Base-by-base conservation (phyloP, 2,113 vertebrate species). In the Ia io region DNA sequence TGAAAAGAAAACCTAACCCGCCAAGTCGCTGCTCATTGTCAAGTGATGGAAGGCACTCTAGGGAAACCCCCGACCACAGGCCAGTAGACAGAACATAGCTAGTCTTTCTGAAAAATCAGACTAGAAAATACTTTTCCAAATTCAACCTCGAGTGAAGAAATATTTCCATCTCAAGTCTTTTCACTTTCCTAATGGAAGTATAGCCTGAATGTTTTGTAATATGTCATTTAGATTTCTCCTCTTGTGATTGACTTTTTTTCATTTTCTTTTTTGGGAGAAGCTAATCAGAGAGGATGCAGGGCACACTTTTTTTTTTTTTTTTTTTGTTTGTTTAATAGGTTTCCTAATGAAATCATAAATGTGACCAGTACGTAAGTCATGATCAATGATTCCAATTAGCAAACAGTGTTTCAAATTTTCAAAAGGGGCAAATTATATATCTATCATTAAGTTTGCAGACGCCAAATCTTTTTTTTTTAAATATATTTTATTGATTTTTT, bases 21-120 rank as follows among this genome's bases (percentile, higher is more conserved):
- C 96, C 94, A 97, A 97, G 95, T 98, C 94, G 97, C 82, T 84
- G 59, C 49, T 93, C 40, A 51, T 83, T 61, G 87, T 93, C 96
- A 93, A 95, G 80, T 95, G 86, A 89, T 86, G 90, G 76, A 23
- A 77, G 42, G 59, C 35, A 67, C 32, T 25, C 42, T 94, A 96
- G 97, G 97, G 97, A 98, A 97, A 95, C 97, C 98, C 74, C 93
- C 23, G 3, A 98, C 97, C 96, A 96, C 84, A 35, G 82, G 53
- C 92, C 88, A 61, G 18, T 89, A 97, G 89, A 84, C 86, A 96
- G 90, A 97, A 95, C 37, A 10, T 14, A 44, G 90, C 74, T 30
- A 28, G 74, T 51, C 87, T 95, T 18, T 0, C 59, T 90, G 92
- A 77, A 96, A 95, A 73, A 85, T 84, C 87, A 85, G 69, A 65